phyloP scores from a whole-genome alignment of 2,888 invertebrate species.

The Nephrotoma flavescens region DNA sequence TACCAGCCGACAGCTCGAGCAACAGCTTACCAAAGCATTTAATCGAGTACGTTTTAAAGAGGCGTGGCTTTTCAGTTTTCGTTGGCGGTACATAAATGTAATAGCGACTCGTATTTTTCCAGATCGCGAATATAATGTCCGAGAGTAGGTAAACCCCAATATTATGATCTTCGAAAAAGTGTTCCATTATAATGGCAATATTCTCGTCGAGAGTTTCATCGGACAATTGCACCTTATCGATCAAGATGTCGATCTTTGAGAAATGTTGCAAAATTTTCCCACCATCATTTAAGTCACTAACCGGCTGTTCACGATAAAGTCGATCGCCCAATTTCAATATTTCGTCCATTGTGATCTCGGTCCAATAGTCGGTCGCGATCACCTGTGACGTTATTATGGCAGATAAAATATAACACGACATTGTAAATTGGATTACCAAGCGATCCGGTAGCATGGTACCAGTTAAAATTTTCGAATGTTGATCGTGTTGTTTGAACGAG shows the following conservation, averaged over 20 bases:
- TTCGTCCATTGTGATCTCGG: not conserved
- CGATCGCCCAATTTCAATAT: slow-evolving; percentile 1
- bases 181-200: not conserved
- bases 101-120: not conserved
- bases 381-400: not conserved
- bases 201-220: not conserved
- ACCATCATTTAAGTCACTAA: not conserved
- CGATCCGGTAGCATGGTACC: not conserved
- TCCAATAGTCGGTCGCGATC: not conserved
- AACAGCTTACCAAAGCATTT: not conserved
- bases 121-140: not conserved
- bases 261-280: not conserved
- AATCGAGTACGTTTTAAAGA: not conserved
- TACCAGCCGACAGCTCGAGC: not conserved
- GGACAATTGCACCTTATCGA: not conserved
- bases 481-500: not conserved
- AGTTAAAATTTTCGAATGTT: not conserved
- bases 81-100: not conserved
- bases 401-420: not conserved
- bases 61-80: not conserved
- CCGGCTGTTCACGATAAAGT: not conserved
- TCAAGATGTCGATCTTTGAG: not conserved
- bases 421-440: not conserved
- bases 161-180: not conserved
- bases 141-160: not conserved